phyloP scores from a whole-genome alignment of 2,888 invertebrate genomes.

The Hirtodrosophila duncani region DNA sequence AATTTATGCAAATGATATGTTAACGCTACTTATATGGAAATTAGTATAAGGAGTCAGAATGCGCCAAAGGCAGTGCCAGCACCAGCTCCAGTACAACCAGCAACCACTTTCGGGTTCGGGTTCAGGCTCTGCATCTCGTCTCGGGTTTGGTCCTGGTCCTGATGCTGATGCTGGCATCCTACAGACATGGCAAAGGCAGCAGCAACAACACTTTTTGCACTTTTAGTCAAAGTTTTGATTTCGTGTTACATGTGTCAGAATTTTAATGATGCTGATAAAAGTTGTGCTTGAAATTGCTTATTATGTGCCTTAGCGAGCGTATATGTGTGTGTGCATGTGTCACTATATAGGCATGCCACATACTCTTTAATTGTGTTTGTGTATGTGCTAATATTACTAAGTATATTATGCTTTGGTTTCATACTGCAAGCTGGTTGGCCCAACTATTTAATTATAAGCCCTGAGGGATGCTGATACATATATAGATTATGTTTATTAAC shows the following conservation, averaged over 20 bases:
- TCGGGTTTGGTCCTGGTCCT: slow-evolving; percentile 4
- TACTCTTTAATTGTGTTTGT: not conserved
- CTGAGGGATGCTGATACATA: too few species aligned
- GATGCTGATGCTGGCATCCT: not conserved
- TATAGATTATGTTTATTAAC: too few species aligned
- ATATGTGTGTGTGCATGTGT: slow-evolving; percentile 7
- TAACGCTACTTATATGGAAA: slow-evolving; percentile 75
- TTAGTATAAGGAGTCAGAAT: slow-evolving; percentile 72
- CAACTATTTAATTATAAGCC: slow-evolving; percentile 57
- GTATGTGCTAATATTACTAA: slow-evolving; percentile 7
- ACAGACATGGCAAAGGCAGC: slow-evolving; percentile 1
- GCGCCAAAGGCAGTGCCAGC: slow-evolving; percentile 58
- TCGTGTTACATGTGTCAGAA: slow-evolving; percentile 73
- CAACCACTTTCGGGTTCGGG: not conserved
- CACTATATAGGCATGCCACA: slow-evolving; percentile 14
- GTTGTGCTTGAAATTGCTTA: slow-evolving; percentile 66
- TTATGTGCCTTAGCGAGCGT: slow-evolving; percentile 51
- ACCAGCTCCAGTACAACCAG: not conserved
- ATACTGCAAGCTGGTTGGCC: slow-evolving; percentile 33
- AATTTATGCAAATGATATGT: slow-evolving; percentile 76
- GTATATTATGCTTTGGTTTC: slow-evolving; percentile 54
- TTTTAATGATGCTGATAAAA: slow-evolving; percentile 73
- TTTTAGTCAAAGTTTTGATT: slow-evolving; percentile 73
- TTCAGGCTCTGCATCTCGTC: too few species aligned
- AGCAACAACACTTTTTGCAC: slow-evolving; percentile 64